Evolutionary conservation across 1,140 invertebrate genomes (phyloP).

Genomic region (Metopolophium dirhodum): DNA sequence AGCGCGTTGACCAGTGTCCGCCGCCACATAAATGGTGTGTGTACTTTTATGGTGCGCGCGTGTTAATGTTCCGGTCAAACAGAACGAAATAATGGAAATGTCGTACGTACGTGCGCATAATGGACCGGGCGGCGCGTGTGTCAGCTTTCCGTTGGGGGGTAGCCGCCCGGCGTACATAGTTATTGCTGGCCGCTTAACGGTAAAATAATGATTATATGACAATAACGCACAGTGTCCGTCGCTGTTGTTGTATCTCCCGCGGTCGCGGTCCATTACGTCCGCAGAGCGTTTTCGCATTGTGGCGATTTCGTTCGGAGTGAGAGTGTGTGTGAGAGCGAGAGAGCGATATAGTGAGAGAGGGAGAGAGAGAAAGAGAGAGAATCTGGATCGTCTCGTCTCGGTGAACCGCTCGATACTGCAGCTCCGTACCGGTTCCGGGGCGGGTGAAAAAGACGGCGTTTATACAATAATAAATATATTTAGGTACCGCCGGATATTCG

Average conservation of each 20-base stretch:
- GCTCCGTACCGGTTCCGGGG: conserved; percentile 28
- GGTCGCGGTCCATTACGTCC: conserved; percentile 52
- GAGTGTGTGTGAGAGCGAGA: neutral
- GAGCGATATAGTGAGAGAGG: neutral
- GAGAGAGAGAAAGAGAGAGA: neutral
- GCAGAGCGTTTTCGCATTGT: conserved; percentile 31
- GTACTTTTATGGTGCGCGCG: conserved; percentile 1
- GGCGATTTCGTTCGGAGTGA: neutral
- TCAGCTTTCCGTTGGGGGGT: conserved; percentile 6
- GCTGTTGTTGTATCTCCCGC: conserved; percentile 17
- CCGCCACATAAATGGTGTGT: neutral
- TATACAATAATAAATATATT: neutral
- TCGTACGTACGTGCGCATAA: neutral
- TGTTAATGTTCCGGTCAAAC: conserved; percentile 53
- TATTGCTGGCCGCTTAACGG: neutral
- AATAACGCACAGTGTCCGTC: neutral
- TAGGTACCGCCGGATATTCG: conserved; percentile 9
- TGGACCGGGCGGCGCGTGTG: neutral
- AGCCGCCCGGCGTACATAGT: neutral
- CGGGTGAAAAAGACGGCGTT: neutral
- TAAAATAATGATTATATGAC: neutral
- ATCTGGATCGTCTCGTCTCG: conserved; percentile 38
- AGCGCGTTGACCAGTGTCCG: neutral
- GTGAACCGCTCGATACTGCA: neutral
- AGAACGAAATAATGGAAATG: conserved; percentile 20